Percentiles rank a stretch among this genome's conserved stretches.
Evolutionary conservation across 1,140 invertebrate species (phyloP).

Genomic region (Mamestra configurata): DNA sequence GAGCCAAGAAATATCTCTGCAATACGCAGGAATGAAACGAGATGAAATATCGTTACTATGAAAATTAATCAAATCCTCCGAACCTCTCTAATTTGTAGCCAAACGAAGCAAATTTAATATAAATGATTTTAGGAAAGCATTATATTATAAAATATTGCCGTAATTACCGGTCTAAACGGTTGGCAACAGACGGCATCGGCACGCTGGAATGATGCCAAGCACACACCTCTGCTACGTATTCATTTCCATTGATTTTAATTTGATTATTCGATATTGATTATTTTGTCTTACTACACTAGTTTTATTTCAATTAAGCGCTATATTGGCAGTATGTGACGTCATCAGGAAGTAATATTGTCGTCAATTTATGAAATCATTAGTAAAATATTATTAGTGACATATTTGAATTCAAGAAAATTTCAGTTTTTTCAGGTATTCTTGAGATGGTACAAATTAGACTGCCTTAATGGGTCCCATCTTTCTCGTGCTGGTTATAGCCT

Average conservation of each 20-base stretch:
- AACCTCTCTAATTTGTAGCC: slow-evolving; percentile 1
- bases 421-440: too few relatives aligned
- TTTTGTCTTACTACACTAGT: not conserved
- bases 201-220: slow-evolving; percentile 20
- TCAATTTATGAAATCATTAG: too few relatives aligned
- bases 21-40: not conserved
- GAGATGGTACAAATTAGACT: too few relatives aligned
- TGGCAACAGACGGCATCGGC: slow-evolving; percentile 14
- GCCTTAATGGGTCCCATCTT: too few relatives aligned
- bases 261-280: slow-evolving; percentile 24
- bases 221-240: slow-evolving; percentile 9
- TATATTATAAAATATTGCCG: slow-evolving; percentile 33
- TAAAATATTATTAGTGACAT: too few relatives aligned
- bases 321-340: too few relatives aligned
- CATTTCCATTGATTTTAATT: slow-evolving; percentile 14
- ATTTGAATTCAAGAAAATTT: too few relatives aligned
- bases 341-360: too few relatives aligned
- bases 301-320: not conserved
- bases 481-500: too few relatives aligned
- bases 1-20: too few relatives aligned
- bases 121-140: slow-evolving; percentile 29
- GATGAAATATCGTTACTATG: not conserved
- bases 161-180: slow-evolving; percentile 41
- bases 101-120: slow-evolving; percentile 14
- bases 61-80: slow-evolving; percentile 8